Evolutionary conservation across 2,888 invertebrate species (phyloP), one percentile per base, ranked within the genome.

Genomic region (Agriopis aurantiaria): DNA sequence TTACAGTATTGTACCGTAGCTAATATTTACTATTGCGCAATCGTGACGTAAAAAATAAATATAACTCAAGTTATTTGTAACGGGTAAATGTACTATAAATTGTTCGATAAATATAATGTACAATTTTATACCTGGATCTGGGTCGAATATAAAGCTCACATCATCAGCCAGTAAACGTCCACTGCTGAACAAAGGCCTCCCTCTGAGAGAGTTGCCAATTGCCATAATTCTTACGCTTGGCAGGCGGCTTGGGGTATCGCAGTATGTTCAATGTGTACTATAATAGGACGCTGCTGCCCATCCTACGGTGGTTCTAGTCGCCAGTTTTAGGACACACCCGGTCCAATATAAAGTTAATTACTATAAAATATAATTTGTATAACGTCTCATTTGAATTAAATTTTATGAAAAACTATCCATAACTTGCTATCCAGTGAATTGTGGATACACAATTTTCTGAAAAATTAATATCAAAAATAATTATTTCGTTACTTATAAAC

Each of bases 11-110:
- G 33, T 65, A 53, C 46, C 23, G 62, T 33, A 45, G 12, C 17
- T 51, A 49, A 60, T 59, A 23, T 65, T 64, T 61, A 53, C 33
- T 51, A 33, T 70, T 68, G 61, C 60, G 65, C 61, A 68, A 65
- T 57, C 40, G 40, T 65, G 64, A 65, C 61, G 65, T 48, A 12
- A 14, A 58, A 66, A 65, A 57, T 65, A 65, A 51, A 65, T 48
- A 33, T 48, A 49, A 43, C 49, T 58, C 45, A 63, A 41, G 53
- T 53, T n/a, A 55, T 10, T 46, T 11, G 58, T 58, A 58, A 58
- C 45, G 45, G 58, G 45, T 58, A 58, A 48, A 58, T 46, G 45
- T 56, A 12, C 10, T 57, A 57, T 11, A 11, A 45, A 33, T 46
- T 58, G 58, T 58, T 58, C 33, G n/a, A n/a, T 12, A 33, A 58